phyloP scores from a whole-genome alignment of 2,888 invertebrate genomes.

The Acronicta psi region DNA sequence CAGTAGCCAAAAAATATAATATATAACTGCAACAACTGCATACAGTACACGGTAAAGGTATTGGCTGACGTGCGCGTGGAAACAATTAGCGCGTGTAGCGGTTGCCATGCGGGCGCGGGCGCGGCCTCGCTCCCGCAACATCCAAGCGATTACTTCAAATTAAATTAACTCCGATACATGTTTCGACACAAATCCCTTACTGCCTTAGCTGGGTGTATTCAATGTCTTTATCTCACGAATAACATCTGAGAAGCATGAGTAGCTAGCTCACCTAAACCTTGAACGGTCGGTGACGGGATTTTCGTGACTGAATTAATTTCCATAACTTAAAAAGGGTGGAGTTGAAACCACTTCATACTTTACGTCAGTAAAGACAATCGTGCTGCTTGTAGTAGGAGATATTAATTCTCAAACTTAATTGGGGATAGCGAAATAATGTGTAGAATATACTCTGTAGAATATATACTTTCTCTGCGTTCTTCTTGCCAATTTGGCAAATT shows the following conservation, averaged over 20 bases:
- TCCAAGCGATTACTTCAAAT: slow-evolving; percentile 65
- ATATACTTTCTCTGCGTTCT: background rate
- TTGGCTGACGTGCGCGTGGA: slow-evolving; percentile 37
- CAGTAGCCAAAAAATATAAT: slow-evolving; percentile 29
- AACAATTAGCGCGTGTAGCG: slow-evolving; percentile 59
- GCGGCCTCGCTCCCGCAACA: slow-evolving; percentile 47
- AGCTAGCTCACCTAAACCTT: slow-evolving; percentile 14
- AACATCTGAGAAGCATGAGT: slow-evolving; percentile 10
- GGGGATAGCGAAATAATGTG: background rate
- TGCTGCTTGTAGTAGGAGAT: background rate
- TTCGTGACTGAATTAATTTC: slow-evolving; percentile 25
- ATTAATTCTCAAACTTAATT: background rate
- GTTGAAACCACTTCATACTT: slow-evolving; percentile 11
- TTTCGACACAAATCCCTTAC: slow-evolving; percentile 58
- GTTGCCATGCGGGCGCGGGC: slow-evolving; percentile 53
- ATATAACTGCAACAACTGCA: slow-evolving; percentile 27
- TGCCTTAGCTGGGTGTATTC: slow-evolving; percentile 8
- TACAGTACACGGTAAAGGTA: slow-evolving; percentile 27
- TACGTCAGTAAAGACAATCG: slow-evolving; percentile 9
- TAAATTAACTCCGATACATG: slow-evolving; percentile 62
- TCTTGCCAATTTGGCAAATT: slow-evolving; percentile 2
- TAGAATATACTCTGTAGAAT: too few relatives aligned
- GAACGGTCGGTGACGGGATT: slow-evolving; percentile 13
- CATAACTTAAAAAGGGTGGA: slow-evolving; percentile 7
- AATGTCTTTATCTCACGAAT: slow-evolving; percentile 18